phyloP scores from a whole-genome alignment of 1,140 invertebrate species.

The Phthorimaea operculella region DNA sequence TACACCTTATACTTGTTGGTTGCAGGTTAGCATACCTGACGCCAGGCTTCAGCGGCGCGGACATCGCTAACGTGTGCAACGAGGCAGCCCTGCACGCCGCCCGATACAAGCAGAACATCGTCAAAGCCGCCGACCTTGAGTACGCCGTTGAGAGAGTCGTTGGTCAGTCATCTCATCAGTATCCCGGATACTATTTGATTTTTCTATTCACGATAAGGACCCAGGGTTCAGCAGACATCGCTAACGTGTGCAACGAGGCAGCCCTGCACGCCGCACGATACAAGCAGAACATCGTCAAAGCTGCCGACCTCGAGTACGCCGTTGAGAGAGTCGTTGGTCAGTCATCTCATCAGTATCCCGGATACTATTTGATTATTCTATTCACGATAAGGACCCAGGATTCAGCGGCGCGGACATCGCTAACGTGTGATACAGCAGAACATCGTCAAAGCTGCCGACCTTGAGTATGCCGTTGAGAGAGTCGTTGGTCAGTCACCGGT shows the following conservation, averaged over 20 bases:
- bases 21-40: conserved; percentile 67
- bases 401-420: conserved; percentile 80
- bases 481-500: conserved; percentile 47
- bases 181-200: no score
- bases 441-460: conserved; percentile 40
- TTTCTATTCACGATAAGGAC: no score
- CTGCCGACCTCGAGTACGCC: conserved; percentile 54
- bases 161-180: conserved; percentile 31
- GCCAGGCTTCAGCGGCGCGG: conserved; percentile 76
- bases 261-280: conserved; percentile 63
- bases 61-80: conserved; percentile 73
- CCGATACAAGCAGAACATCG: conserved; percentile 43
- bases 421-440: conserved; percentile 68
- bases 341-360: no score
- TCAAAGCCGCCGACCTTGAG: conserved; percentile 46
- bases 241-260: conserved; percentile 73
- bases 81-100: conserved; percentile 71
- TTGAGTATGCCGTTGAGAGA: conserved; percentile 60
- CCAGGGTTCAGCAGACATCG: conserved; percentile 75
- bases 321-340: conserved; percentile 58
- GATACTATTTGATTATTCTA: no score
- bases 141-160: conserved; percentile 61
- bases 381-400: no score
- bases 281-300: conserved; percentile 44
- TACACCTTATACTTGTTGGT: background rate